Percentiles rank a stretch among this genome's conserved stretches.
phyloP scores from a whole-genome alignment of 2,113 vertebrate species.

The Fulica atra region DNA sequence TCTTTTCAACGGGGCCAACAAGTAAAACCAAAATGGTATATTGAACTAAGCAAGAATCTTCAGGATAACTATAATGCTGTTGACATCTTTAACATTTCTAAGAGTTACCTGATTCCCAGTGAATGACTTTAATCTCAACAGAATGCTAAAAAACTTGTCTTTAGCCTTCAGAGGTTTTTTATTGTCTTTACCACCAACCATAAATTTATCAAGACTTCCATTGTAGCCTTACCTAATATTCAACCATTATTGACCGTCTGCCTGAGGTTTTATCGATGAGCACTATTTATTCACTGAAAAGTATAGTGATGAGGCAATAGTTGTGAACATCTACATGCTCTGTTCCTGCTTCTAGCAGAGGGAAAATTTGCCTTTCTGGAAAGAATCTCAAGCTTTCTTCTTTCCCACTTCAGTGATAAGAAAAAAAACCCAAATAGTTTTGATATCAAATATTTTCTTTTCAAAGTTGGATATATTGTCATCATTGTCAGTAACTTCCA shows the following conservation, averaged over 20 bases:
- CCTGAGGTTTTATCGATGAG: slow-evolving; percentile 15
- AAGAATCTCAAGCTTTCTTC: not conserved
- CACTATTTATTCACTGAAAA: slow-evolving; percentile 29
- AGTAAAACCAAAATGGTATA: not conserved
- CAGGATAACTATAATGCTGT: not conserved
- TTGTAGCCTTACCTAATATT: slow-evolving; percentile 21
- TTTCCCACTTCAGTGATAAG: not conserved
- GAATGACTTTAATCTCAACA: not conserved
- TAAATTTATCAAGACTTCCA: not conserved
- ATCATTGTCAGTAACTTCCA: not conserved
- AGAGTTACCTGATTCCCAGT: not conserved
- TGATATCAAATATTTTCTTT: not conserved
- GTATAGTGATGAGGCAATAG: not conserved
- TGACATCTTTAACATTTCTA: no score
- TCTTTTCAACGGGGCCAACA: not conserved
- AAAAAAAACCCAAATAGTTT: not conserved
- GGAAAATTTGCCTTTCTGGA: not conserved
- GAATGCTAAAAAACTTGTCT: not conserved
- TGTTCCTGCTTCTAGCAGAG: not conserved
- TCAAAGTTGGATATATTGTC: not conserved
- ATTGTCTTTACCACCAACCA: not conserved
- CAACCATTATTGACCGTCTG: not conserved
- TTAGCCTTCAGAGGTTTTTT: not conserved
- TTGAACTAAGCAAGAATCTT: not conserved
- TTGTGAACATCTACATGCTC: not conserved